phyloP scores from a whole-genome alignment of 2,113 vertebrate species.

The Cyprinus carpio region DNA sequence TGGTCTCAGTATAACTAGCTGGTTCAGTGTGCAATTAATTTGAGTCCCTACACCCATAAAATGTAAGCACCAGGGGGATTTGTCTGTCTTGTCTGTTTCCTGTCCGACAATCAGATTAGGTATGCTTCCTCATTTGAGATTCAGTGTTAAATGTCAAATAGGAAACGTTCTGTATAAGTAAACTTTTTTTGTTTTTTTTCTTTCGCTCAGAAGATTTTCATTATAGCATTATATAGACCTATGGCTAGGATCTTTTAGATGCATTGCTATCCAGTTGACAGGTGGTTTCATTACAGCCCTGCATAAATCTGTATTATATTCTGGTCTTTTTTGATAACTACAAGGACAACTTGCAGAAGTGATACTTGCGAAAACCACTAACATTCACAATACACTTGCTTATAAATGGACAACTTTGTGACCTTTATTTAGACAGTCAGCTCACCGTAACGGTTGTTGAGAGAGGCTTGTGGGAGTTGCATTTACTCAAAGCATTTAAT shows the following conservation, averaged over 20 bases:
- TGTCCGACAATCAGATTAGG: background rate
- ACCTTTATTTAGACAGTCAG: background rate
- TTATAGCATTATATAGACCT: background rate
- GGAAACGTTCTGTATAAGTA: background rate
- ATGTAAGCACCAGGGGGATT: background rate
- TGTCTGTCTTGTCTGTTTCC: conserved; percentile 9
- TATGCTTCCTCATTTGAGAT: background rate
- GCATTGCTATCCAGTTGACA: background rate
- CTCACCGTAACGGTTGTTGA: background rate
- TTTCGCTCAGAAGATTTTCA: background rate
- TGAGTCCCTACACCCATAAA: background rate
- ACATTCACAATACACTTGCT: background rate
- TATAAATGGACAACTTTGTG: background rate
- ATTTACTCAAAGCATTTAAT: conserved; percentile 30
- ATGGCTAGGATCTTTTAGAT: background rate
- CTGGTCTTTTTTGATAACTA: background rate
- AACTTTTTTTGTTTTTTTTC: background rate
- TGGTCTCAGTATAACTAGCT: background rate
- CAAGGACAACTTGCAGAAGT: background rate
- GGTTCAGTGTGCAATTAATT: background rate
- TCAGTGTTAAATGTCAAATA: background rate
- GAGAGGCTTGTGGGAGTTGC: conserved; percentile 18
- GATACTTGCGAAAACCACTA: background rate
- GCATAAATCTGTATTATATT: background rate
- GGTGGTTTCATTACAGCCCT: background rate